These are phyloP conservation scores for Colius striatus DNA, from an alignment of 2,113 vertebrate genomes.

Conservation along the genomic window DNA sequence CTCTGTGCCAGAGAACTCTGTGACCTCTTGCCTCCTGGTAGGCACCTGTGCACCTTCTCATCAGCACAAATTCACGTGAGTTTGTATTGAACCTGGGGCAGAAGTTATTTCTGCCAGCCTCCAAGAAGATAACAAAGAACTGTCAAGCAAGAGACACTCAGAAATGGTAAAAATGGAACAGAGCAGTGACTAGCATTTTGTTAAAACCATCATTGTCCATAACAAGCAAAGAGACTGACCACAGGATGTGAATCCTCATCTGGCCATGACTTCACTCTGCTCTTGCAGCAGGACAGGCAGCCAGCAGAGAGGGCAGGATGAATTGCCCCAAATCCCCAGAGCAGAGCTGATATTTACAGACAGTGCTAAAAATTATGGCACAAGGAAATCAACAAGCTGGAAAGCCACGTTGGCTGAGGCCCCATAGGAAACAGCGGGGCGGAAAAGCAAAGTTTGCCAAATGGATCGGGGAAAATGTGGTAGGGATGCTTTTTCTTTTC, in stretches of 20 bases:
- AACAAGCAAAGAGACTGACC: not conserved
- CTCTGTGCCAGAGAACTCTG: not conserved
- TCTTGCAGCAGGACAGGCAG: not conserved
- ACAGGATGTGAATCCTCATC: not conserved
- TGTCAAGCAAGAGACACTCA: not conserved
- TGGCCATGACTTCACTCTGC: not conserved
- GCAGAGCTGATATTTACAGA: constrained; percentile 5
- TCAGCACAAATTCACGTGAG: not conserved
- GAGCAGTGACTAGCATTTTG: not conserved
- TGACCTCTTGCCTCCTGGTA: not conserved
- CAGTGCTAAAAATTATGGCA: constrained; percentile 24
- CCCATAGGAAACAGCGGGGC: not conserved
- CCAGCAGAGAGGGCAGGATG: not conserved
- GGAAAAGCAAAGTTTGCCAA: constrained; percentile 26
- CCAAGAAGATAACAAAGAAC: not conserved
- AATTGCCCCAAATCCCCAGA: not conserved
- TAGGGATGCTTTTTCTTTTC: not conserved
- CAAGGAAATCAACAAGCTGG: constrained; percentile 40
- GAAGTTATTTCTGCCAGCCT: not conserved
- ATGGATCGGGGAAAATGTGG: constrained; percentile 1
- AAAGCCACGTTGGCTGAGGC: not conserved
- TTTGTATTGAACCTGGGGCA: not conserved
- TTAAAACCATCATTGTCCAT: not conserved
- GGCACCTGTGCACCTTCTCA: not conserved
- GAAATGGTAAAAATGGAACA: not conserved